phyloP scores from a whole-genome alignment of 2,113 vertebrate genomes.

The Saguinus imperator region DNA sequence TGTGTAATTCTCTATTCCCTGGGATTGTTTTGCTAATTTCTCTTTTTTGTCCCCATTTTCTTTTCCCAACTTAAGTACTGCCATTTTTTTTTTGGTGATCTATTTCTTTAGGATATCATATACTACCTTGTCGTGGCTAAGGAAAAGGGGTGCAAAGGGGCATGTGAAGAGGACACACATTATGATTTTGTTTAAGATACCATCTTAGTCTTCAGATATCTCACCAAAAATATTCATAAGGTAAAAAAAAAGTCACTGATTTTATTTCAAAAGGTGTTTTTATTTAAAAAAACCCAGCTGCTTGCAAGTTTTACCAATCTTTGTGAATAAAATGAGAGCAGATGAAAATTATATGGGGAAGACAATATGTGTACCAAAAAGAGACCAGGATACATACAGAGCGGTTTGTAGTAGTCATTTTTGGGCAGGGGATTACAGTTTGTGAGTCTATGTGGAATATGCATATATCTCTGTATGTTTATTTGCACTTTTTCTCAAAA shows the following conservation, averaged over 20 bases:
- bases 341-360: not conserved
- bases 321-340: not conserved
- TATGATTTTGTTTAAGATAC: not conserved
- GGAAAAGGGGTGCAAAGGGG: not conserved
- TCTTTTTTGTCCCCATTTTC: not conserved
- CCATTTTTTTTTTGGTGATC: not conserved
- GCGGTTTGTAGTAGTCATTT: not conserved
- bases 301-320: not conserved
- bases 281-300: not conserved
- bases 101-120: not conserved
- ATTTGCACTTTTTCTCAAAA: not conserved
- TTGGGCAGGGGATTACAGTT: not conserved
- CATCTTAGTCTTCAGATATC: not conserved
- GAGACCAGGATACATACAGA: not conserved
- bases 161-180: not conserved
- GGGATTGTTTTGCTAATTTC: not conserved
- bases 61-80: not conserved
- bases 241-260: not conserved
- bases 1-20: not conserved
- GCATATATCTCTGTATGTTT: not conserved
- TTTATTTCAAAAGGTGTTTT: not conserved
- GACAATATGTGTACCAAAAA: not conserved
- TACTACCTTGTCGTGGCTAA: too few species aligned
- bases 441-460: too few species aligned
- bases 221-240: not conserved